Percentiles rank a stretch among this genome's conserved stretches.
These are phyloP conservation scores for Philonicus albiceps DNA, from an alignment of 2,888 invertebrate species.

Conservation along the genomic window DNA sequence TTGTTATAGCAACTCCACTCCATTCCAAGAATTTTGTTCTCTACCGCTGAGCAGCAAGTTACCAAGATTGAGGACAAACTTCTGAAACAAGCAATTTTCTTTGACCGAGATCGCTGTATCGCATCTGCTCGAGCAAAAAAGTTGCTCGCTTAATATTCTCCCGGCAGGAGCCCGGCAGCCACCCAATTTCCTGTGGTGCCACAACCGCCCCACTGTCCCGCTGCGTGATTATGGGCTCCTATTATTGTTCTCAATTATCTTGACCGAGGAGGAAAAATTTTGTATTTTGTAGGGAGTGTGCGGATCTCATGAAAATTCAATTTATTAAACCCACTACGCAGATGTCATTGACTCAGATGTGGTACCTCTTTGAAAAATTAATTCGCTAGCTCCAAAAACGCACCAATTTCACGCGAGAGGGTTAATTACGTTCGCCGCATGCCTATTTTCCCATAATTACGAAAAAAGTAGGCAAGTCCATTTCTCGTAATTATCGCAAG, in stretches of 20 bases:
- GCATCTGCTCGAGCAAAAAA: neutral
- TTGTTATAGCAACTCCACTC: neutral
- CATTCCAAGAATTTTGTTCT: neutral
- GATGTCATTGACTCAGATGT: neutral
- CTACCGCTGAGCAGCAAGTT: neutral
- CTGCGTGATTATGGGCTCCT: neutral
- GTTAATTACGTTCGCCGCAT: conserved; percentile 7
- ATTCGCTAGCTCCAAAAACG: conserved; percentile 57
- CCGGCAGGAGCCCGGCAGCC: neutral
- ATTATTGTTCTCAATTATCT: neutral
- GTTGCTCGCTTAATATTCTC: neutral
- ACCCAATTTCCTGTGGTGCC: neutral
- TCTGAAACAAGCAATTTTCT: neutral
- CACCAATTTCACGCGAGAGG: neutral
- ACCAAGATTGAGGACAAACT: neutral
- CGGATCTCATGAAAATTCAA: neutral
- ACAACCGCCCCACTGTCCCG: neutral
- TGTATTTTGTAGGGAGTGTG: neutral
- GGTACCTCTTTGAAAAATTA: neutral
- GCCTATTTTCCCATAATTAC: conserved; percentile 5
- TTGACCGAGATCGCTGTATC: neutral
- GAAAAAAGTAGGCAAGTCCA: neutral
- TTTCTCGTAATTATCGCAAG: conserved; percentile 3
- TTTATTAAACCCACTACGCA: neutral
- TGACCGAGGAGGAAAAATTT: neutral